phyloP scores from a whole-genome alignment of 2,113 vertebrate species.

The Proterorhinus semilunaris region DNA sequence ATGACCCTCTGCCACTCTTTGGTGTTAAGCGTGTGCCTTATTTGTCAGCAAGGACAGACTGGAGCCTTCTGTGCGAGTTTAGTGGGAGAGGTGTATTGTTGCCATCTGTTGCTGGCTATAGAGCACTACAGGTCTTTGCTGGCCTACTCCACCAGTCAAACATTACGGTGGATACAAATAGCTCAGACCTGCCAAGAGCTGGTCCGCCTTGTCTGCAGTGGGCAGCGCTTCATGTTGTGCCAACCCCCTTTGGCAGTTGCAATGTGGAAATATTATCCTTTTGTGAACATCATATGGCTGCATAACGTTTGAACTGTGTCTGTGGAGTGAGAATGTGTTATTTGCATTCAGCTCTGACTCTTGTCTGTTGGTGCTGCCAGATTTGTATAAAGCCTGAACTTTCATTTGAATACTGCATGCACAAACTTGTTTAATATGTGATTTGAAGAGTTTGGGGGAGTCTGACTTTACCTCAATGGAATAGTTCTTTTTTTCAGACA shows the following conservation, averaged over 20 bases:
- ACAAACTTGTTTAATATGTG: constrained; percentile 42
- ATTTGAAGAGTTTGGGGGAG: constrained; percentile 10
- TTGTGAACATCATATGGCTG: constrained; percentile 9
- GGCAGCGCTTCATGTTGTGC: constrained; percentile 40
- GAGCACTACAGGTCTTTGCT: constrained; percentile 51
- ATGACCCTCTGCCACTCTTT: not conserved
- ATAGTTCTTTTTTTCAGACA: not conserved
- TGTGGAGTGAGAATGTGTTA: not conserved
- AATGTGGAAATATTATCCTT: constrained; percentile 26
- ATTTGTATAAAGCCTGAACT: constrained; percentile 13
- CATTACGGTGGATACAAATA: constrained; percentile 42
- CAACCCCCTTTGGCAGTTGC: constrained; percentile 36
- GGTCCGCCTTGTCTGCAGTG: constrained; percentile 41
- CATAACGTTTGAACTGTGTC: not conserved
- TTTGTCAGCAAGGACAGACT: constrained; percentile 37
- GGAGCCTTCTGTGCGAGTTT: constrained; percentile 13
- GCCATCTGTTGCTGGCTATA: constrained; percentile 63
- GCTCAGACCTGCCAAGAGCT: constrained; percentile 42
- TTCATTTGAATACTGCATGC: constrained; percentile 38
- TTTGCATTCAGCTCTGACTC: constrained; percentile 19
- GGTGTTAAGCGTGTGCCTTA: constrained; percentile 27
- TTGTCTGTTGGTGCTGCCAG: constrained; percentile 36
- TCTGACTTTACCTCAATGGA: constrained; percentile 19
- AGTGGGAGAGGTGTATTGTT: constrained; percentile 45
- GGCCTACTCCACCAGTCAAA: constrained; percentile 35